Conservation (phyloP, 1,140 invertebrate genomes). For the Kradibia gibbosae region DNA sequence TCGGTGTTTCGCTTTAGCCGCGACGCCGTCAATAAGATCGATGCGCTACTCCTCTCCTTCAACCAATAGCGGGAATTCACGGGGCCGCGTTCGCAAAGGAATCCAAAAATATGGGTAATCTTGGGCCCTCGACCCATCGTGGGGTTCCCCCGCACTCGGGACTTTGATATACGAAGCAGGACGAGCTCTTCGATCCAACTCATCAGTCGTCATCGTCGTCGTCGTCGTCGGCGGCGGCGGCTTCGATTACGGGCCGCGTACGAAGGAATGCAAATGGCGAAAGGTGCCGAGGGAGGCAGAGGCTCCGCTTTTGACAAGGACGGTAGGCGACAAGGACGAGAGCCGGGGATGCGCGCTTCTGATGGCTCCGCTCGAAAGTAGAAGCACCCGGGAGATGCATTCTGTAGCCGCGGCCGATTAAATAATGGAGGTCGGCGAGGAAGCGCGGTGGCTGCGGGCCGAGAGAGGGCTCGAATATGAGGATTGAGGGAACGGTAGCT, state of each 20-base stretch:
- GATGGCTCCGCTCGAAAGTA: neutral
- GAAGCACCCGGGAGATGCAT: neutral
- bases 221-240: too few relatives aligned
- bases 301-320: slow-evolving; percentile 65
- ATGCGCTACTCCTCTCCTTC: neutral
- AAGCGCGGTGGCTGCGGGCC: too few relatives aligned
- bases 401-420: neutral
- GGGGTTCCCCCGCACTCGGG: too few relatives aligned
- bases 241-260: too few relatives aligned
- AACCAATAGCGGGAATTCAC: neutral
- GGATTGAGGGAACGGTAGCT: neutral
- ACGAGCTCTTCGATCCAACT: too few relatives aligned
- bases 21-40: neutral
- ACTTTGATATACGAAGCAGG: too few relatives aligned
- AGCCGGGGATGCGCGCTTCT: slow-evolving; percentile 29
- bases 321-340: slow-evolving; percentile 67
- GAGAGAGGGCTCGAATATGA: too few relatives aligned
- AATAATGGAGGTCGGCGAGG: neutral
- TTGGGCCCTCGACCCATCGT: too few relatives aligned
- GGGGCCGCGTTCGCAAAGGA: too few relatives aligned
- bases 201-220: too few relatives aligned
- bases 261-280: neutral
- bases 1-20: neutral
- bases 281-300: slow-evolving; percentile 56
- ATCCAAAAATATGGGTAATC: too few relatives aligned